These are phyloP conservation scores for Piprites chloris DNA, from an alignment of 2,113 vertebrate species.

Conservation along the genomic window DNA sequence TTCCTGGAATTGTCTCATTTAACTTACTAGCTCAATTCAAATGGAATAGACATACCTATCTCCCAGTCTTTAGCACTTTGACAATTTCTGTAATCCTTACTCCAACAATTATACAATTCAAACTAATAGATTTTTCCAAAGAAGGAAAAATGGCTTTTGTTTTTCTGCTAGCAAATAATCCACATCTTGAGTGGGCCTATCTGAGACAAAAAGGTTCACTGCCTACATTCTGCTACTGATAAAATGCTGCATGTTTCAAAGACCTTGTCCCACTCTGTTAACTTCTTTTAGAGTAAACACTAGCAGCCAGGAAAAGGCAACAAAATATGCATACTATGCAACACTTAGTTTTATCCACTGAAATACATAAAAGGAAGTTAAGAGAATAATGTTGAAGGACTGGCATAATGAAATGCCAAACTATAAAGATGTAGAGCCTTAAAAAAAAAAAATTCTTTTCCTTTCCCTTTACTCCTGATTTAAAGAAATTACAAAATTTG, in stretches of 20 bases:
- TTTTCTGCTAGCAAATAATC: neutral
- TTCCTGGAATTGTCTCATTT: neutral
- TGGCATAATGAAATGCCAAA: neutral
- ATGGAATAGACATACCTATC: neutral
- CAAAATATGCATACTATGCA: neutral
- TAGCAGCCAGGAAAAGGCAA: neutral
- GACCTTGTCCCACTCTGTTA: neutral
- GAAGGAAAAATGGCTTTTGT: neutral
- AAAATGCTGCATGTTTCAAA: neutral
- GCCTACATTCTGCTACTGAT: neutral
- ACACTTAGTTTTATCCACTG: neutral
- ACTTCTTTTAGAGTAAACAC: neutral
- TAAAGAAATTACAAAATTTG: neutral
- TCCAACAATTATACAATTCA: neutral
- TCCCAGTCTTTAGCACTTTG: neutral
- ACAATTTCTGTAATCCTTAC: neutral
- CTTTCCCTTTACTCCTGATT: neutral
- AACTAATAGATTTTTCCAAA: neutral
- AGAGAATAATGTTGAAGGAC: neutral
- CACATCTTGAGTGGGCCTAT: neutral
- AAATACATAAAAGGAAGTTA: neutral
- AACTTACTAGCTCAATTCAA: neutral
- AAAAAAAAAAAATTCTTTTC: neutral
- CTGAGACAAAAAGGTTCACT: neutral
- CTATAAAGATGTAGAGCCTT: neutral